Base-by-base conservation (phyloP, 2,797 vertebrate species). In the Rousettus madagascariensis region DNA sequence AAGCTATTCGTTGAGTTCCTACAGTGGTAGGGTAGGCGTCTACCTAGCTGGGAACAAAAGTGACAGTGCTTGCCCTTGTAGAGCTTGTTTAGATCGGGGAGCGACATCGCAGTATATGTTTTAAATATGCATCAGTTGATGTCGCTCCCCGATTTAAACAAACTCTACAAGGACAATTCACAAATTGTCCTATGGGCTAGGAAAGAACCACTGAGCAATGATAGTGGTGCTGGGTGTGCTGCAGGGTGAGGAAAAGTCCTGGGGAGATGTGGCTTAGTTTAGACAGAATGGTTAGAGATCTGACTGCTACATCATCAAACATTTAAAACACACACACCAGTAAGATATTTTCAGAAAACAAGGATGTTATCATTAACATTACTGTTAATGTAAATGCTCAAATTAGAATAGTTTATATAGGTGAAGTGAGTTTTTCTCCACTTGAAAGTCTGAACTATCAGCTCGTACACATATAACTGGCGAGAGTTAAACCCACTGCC, bases 391-490 rank as follows among this genome's bases (percentile, higher is more conserved):
- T 17, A 86, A 68, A 69, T 85, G n/a, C 16, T 84, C 2, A 53
- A 91, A 86, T 77, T 33, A 82, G 78, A 78, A 49, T 46, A 69
- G 16, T 33, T 61, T 57, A 79, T 59, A 49, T 57, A 53, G 26
- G 59, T 41, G 43, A 87, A 78, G 36, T 33, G 85, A 65, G 28
- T 61, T 68, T 59, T 86, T 86, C 69, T 89, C 57, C 66, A 38
- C 30, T 53, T 85, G 55, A 57, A 94, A 91, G 30, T 93, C 51
- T 89, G 26, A 88, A 75, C 38, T 49, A 3, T 89, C n/a, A 80
- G 89, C 24, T 71, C 33, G 59, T 78, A 91, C 69, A 66, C 51
- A 69, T 55, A 43, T 5, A 86, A 83, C 71, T 96, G 83, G 94
- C 15, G 0, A 65, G 30, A 90, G 83, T 61, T 46, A 88, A 80